Conservation (phyloP, 2,797 vertebrate species). For the Onychomys arenicola region DNA sequence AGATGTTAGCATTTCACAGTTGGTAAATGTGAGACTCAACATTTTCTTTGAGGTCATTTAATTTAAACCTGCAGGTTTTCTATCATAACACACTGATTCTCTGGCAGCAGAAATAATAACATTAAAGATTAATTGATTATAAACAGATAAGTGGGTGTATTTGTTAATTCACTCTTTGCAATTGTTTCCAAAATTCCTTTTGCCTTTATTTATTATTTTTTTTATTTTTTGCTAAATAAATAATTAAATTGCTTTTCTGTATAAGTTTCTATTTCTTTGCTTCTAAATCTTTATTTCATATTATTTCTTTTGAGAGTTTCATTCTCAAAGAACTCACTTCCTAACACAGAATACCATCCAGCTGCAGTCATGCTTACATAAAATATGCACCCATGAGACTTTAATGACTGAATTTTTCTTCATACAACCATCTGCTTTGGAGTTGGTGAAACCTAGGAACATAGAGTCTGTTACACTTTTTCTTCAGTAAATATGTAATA, state of each 20-base stretch:
- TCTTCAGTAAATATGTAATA: conserved; percentile 36
- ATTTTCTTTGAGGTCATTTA: conserved; percentile 50
- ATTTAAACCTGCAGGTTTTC: conserved; percentile 41
- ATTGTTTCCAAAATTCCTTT: conserved; percentile 42
- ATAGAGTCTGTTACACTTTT: conserved; percentile 30
- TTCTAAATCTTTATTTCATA: background rate
- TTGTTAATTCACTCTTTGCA: background rate
- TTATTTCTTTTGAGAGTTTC: conserved; percentile 46
- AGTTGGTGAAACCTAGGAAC: conserved; percentile 4
- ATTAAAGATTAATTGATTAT: conserved; percentile 38
- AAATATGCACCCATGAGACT: conserved; percentile 8
- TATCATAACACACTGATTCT: conserved; percentile 8
- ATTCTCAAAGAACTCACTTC: background rate
- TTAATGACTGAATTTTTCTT: conserved; percentile 26
- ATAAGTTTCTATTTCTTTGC: background rate
- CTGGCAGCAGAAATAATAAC: background rate
- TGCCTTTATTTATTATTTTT: conserved; percentile 31
- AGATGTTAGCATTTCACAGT: conserved; percentile 15
- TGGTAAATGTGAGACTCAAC: conserved; percentile 14
- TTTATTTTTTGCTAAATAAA: no score
- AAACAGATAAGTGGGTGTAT: conserved; percentile 29
- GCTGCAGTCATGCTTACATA: conserved; percentile 36
- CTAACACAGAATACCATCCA: conserved; percentile 18
- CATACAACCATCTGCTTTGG: conserved; percentile 15
- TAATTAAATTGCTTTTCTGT: background rate